These are phyloP conservation scores for Pogonocichla stellata DNA, from an alignment of 2,113 vertebrate genomes.

Conservation along the genomic window DNA sequence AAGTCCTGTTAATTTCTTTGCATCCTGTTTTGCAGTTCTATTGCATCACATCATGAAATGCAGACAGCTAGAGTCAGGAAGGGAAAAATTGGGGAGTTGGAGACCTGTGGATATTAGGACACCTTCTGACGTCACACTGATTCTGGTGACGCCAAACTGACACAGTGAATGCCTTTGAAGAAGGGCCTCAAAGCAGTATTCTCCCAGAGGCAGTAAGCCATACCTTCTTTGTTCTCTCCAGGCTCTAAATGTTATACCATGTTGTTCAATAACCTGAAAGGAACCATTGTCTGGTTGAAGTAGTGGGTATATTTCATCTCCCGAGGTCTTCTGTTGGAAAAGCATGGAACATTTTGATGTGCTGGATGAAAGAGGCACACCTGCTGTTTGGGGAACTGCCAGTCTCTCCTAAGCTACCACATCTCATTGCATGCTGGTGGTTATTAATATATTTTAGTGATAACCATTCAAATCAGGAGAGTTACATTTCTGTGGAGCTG, in stretches of 20 bases:
- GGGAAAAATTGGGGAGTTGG: background rate
- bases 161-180: background rate
- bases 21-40: background rate
- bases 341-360: background rate
- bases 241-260: background rate
- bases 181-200: background rate
- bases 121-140: background rate
- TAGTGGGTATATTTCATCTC: background rate
- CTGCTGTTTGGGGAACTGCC: background rate
- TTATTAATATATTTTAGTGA: background rate
- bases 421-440: background rate
- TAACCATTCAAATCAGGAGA: background rate
- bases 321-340: background rate
- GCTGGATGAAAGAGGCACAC: background rate
- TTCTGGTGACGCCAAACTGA: background rate
- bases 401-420: background rate
- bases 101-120: background rate
- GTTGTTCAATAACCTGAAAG: background rate
- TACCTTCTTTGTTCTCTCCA: background rate
- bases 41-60: background rate
- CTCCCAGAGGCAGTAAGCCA: background rate
- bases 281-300: background rate
- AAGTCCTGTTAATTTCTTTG: background rate
- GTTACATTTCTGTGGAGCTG: background rate
- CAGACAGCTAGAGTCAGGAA: background rate